phyloP scores from a whole-genome alignment of 2,797 vertebrate genomes.

The Aplochiton taeniatus region DNA sequence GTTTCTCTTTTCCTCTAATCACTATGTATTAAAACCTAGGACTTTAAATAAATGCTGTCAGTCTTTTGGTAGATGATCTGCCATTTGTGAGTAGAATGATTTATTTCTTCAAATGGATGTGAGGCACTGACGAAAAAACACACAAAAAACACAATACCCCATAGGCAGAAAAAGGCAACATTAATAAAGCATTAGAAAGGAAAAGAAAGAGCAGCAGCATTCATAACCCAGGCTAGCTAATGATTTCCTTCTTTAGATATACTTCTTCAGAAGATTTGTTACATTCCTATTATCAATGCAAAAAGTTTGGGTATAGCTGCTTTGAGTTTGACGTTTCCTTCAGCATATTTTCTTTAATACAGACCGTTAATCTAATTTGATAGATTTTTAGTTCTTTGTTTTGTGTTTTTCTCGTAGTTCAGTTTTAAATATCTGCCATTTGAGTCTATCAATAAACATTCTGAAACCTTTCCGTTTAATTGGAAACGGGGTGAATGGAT shows the following conservation, averaged over 20 bases:
- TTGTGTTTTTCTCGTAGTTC: slow-evolving; percentile 14
- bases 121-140: slow-evolving; percentile 57
- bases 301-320: no score
- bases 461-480: slow-evolving; percentile 57
- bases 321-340: no score
- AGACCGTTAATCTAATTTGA: no score
- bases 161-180: slow-evolving; percentile 57
- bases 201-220: slow-evolving; percentile 58
- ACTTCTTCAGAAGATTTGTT: slow-evolving; percentile 7
- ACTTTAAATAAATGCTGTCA: slow-evolving; percentile 47
- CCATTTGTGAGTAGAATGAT: slow-evolving; percentile 66
- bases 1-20: not conserved
- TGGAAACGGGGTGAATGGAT: slow-evolving; percentile 56
- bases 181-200: slow-evolving; percentile 77
- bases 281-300: slow-evolving; percentile 20
- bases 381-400: no score
- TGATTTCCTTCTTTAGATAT: slow-evolving; percentile 43
- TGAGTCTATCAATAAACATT: not conserved
- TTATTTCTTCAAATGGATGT: slow-evolving; percentile 62
- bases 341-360: no score
- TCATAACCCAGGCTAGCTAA: slow-evolving; percentile 50
- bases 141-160: slow-evolving; percentile 52
- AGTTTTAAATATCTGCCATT: slow-evolving; percentile 40
- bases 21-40: not conserved
- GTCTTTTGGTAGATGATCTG: slow-evolving; percentile 49